phyloP scores from a whole-genome alignment of 2,113 vertebrate genomes.

The Axis porcinus region DNA sequence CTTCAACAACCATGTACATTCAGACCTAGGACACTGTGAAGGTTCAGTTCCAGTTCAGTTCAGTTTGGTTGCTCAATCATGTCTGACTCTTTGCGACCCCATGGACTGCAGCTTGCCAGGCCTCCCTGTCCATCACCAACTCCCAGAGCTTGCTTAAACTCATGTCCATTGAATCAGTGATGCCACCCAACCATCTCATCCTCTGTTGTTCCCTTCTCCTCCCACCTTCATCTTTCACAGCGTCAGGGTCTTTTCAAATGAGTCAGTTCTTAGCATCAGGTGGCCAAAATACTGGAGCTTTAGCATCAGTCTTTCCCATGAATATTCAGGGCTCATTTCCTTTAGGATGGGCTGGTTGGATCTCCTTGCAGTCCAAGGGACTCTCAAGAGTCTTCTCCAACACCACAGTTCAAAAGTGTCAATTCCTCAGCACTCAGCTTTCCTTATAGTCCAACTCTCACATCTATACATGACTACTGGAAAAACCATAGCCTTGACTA shows the following conservation, averaged over 20 bases:
- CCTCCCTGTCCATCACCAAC: neutral
- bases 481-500: neutral
- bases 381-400: neutral
- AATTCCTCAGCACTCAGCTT: neutral
- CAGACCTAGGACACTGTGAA: accelerated
- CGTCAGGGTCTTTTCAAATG: neutral
- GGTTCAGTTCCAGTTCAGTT: neutral
- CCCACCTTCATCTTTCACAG: neutral
- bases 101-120: neutral
- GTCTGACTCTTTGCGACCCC: neutral
- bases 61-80: neutral
- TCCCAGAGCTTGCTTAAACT: neutral
- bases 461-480: neutral
- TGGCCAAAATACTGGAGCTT: neutral
- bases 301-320: neutral
- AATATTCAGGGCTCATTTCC: neutral
- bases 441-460: neutral
- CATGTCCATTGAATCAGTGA: neutral
- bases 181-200: neutral
- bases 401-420: neutral
- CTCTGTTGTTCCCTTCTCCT: neutral
- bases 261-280: neutral
- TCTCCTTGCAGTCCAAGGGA: neutral
- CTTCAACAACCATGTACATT: neutral
- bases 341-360: neutral